phyloP scores from a whole-genome alignment of 2,113 vertebrate genomes.

The Chaetops frenatus region DNA sequence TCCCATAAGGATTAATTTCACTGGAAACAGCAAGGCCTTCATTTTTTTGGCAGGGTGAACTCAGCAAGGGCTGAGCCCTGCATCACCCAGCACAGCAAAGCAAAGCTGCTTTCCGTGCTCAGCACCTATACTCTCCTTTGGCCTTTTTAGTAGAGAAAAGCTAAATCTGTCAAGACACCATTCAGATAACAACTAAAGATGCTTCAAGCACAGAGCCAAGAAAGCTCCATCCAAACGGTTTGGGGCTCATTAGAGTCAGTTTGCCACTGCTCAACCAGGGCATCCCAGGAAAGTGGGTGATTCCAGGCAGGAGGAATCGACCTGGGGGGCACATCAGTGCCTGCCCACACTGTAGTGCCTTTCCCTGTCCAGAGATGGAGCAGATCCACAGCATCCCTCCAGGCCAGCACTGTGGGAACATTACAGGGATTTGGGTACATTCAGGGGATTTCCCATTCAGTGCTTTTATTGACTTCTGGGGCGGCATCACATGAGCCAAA shows the following conservation, averaged over 20 bases:
- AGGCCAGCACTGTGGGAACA: rapidly evolving
- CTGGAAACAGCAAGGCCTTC: not conserved
- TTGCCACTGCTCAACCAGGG: not conserved
- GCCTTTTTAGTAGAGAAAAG: not conserved
- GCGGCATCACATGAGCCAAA: not conserved
- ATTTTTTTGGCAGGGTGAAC: not conserved
- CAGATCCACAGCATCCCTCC: not conserved
- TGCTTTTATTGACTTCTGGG: not conserved
- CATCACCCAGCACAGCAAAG: not conserved
- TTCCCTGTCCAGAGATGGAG: rapidly evolving
- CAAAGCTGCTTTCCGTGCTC: not conserved
- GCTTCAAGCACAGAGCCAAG: not conserved
- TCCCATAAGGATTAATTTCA: constrained; percentile 21
- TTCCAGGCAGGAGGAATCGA: not conserved
- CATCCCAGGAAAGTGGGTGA: not conserved
- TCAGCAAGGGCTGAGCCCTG: not conserved
- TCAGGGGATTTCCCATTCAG: not conserved
- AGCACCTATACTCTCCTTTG: not conserved
- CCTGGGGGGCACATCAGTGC: rapidly evolving
- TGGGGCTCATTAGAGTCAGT: not conserved
- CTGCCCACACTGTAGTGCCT: not conserved
- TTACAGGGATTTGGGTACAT: not conserved
- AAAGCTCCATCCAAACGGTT: not conserved
- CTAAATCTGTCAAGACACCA: not conserved
- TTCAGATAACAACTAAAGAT: not conserved